These are phyloP conservation scores for Rapana venosa DNA, from an alignment of 2,888 invertebrate species.

Conservation along the genomic window DNA sequence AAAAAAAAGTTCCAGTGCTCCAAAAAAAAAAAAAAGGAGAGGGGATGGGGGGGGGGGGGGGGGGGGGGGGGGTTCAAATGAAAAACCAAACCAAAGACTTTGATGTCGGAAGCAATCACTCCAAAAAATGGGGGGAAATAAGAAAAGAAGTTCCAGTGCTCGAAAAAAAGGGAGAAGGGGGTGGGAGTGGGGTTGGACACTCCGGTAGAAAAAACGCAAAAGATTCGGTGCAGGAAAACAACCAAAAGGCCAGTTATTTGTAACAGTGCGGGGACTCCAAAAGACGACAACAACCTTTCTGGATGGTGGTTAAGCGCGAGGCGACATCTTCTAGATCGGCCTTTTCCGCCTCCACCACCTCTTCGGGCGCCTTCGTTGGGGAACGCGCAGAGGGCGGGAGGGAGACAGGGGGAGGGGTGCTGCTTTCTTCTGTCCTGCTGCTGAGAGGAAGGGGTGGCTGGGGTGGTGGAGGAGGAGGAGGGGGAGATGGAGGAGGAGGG, in stretches of 20 bases:
- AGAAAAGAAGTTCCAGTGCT: no score
- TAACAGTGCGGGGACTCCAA: background rate
- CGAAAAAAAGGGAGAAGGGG: background rate
- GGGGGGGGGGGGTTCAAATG: no score
- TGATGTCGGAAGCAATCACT: no score
- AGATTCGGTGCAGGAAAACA: background rate
- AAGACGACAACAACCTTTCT: background rate
- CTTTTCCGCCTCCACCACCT: background rate
- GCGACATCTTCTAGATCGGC: background rate
- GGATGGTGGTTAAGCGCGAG: background rate
- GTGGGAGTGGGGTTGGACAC: background rate
- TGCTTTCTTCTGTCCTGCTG: background rate
- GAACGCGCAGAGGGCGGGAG: conserved; percentile 16
- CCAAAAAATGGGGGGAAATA: no score
- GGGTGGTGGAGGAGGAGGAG: background rate
- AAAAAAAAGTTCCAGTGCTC: no score
- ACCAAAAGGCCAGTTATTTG: background rate
- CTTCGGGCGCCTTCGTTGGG: background rate
- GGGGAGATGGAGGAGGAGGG: background rate
- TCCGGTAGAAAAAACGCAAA: background rate
- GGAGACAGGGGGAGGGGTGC: conserved; percentile 14
- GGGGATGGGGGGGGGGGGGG: no score
- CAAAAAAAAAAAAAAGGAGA: no score
- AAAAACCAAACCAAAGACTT: no score
- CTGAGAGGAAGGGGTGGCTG: background rate